These are phyloP conservation scores for Felis chaus DNA, from an alignment of 2,113 vertebrate genomes.

Conservation along the genomic window DNA sequence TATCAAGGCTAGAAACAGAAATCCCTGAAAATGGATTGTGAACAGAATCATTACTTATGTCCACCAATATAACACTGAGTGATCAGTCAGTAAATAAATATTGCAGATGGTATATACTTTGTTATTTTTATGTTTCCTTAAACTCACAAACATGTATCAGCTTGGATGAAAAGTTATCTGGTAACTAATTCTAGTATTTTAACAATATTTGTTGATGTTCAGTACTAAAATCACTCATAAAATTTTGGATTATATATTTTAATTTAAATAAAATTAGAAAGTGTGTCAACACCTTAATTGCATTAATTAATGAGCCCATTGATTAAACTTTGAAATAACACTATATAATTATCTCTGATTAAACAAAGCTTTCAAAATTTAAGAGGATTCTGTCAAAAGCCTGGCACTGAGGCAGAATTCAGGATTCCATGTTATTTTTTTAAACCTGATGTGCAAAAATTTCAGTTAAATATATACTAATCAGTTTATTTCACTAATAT, in stretches of 20 bases:
- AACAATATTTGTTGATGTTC: background rate
- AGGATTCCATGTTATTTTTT: background rate
- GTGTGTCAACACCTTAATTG: background rate
- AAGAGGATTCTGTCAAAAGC: background rate
- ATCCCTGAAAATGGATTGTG: background rate
- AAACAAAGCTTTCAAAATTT: background rate
- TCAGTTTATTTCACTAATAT: background rate
- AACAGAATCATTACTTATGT: background rate
- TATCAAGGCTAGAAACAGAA: background rate
- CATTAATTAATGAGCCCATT: background rate
- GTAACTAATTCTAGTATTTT: background rate
- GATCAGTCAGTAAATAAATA: background rate
- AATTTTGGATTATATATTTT: background rate
- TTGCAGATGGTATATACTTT: background rate
- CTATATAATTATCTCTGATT: background rate
- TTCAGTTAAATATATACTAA: background rate
- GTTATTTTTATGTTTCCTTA: background rate
- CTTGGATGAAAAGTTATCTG: background rate
- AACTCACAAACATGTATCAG: background rate
- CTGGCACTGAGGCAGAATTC: background rate
- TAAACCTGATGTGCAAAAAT: background rate
- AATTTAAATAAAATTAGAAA: background rate
- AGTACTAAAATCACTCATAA: background rate
- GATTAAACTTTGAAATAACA: background rate
- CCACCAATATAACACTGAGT: background rate